Conservation (phyloP, 2,113 vertebrate species). For the Penelope pileata region DNA sequence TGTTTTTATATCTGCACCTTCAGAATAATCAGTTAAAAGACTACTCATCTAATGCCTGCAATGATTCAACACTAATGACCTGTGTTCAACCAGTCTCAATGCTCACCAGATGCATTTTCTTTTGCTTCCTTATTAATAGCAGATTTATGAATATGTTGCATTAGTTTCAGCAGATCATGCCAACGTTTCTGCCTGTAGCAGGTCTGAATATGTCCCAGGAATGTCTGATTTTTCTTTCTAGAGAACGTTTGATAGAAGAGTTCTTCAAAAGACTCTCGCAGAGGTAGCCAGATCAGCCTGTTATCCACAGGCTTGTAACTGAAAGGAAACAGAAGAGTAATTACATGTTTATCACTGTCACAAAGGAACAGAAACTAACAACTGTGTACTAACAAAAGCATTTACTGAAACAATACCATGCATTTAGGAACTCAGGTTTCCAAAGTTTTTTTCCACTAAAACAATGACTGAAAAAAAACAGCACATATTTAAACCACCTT, state of each 20-base stretch:
- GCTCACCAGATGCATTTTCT: constrained; percentile 83
- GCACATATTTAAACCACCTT: not conserved
- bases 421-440: not conserved
- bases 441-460: not conserved
- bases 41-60: not conserved
- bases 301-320: constrained; percentile 97
- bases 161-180: constrained; percentile 93
- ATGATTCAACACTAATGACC: not conserved
- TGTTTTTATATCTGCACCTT: not conserved
- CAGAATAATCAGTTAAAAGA: not conserved
- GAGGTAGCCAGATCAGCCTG: constrained; percentile 89
- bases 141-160: constrained; percentile 95
- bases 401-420: not conserved
- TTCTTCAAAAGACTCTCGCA: constrained; percentile 94
- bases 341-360: not conserved
- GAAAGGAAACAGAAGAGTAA: constrained; percentile 4
- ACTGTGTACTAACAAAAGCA: not conserved
- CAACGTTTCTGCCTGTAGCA: constrained; percentile 94
- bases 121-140: constrained; percentile 86
- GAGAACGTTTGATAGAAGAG: constrained; percentile 96
- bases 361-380: not conserved
- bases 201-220: constrained; percentile 95
- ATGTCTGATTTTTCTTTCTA: constrained; percentile 93
- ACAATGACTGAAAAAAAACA: rapidly evolving
- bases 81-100: not conserved